Evolutionary conservation across 2,113 vertebrate genomes (phyloP), one percentile per base, ranked within the genome.

Genomic region (Thunnus maccoyii): DNA sequence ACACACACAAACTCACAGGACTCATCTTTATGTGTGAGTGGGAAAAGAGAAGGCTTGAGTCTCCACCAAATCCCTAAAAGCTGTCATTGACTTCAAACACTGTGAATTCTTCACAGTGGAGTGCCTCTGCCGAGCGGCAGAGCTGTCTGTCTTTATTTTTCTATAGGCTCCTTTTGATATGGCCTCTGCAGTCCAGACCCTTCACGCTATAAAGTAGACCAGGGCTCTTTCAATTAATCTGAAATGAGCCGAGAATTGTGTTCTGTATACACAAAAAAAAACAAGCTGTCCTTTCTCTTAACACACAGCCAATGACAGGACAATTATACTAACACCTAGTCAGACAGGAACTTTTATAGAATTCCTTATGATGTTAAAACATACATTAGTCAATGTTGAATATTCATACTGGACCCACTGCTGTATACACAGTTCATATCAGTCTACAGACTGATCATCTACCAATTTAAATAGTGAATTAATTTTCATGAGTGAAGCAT

Each of bases 61-160:
- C 86, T 83, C 58, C 57, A 84, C 76, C 82, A 92, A 91, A 92
- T 93, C 91, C 92, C 89, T 90, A 90, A 93, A 94, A 93, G 91
- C 92, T 90, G 91, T 89, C 90, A 90, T 83, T 92, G 90, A 89
- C 93, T 90, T 93, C 91, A 93, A 91, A 92, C 88, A 76, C 50
- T 27, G 80, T 65, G 76, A 47, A 77, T 79, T 80, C 76, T 91
- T 87, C 86, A 80, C 88, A 90, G 86, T 72, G 69, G 78, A 89
- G 75, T 65, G 87, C 70, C 68, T 83, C 86, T 70, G 81, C 80
- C 6, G 52, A 73, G 72, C 54, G 70, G 81, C 80, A 54, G 83
- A 41, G 78, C 84, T 56, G 61, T 72, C 86, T 46, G 72, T 85
- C 87, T 92, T 78, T 80, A 86, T 70, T 72, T 87, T 85, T 82